Evolutionary conservation across 2,888 invertebrate species (phyloP), one percentile per base, ranked within the genome.

Genomic region (Mythimna vitellina): DNA sequence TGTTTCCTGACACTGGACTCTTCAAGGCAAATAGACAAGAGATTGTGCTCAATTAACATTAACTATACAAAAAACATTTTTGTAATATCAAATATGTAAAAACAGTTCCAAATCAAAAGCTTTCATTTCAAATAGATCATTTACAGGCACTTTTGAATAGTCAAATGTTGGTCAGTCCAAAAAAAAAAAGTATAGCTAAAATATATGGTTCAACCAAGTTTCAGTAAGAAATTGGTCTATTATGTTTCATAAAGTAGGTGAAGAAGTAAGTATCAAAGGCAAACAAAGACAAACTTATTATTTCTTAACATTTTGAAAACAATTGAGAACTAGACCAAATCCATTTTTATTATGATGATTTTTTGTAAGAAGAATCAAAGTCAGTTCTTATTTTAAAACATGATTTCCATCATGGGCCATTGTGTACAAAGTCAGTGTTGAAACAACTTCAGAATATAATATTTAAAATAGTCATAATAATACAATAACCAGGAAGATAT

Each of bases 401-500:
- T 25, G 25, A 60, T 20, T 8, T 12, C 3, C 38, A 32, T 60
- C 3, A 60, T 60, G 17, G 22, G 17, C 25, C n/a, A 57, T 1
- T 42, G n/a, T 42, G 2, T 61, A 62, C 25, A 46, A n/a, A 29
- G 54, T 35, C 6, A 38, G 3, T 64, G 38, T 8, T 38, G 42
- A 4, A 38, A 3, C 14, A 57, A 58, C 12, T 35, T 35, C 12
- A 68, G 10, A 46, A 35, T 67, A 8, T 10, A 20, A 9, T 22
- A 32, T 65, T 17, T 22, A 25, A 46, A 22, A n/a, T 42, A 46
- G 12, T 9, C 22, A 0, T 12, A 38, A 29, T 20, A 54, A 25
- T 38, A 74, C 22, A 73, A 75, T 66, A 29, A 66, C 67, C 42
- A 76, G 76, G 73, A 73, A 73, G 75, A 76, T 29, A 42, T 6